Base-by-base conservation (phyloP, 2,888 invertebrate species). In the Hypomecis punctinalis region DNA sequence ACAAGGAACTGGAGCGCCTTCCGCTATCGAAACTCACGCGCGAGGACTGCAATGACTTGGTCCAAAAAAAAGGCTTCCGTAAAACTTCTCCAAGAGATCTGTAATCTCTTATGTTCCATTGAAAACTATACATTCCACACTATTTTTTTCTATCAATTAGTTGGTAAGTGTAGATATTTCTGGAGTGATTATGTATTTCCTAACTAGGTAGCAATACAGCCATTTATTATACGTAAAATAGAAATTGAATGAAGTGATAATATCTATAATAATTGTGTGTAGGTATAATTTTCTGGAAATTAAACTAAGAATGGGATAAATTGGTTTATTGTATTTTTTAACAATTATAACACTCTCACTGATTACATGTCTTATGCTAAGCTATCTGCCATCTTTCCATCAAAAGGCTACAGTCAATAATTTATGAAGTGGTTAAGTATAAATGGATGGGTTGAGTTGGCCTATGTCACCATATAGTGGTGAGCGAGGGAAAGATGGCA, bases 31-130 rank as follows among this genome's bases (percentile, higher is more conserved):
- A 87, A 37, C 87, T 95, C 11, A 94, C 88, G 42, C 94, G 96
- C 36, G 77, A 94, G 39, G 94, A 96, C 78, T 96, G 96, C 82
- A 96, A 96, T 76, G 90, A 95, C 7, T 87, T 96, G 0, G 75
- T 96, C 11, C 75, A 87, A 62, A 86, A 87, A 33, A 94, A 94
- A 79, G 96, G 96, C 6, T 96, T 96, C 73, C 78, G 74, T 7
- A 91, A 89, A 68, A 93, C 89, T 74, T 67, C 79, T 43, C 78
- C 81, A 59, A 90, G 93, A 61, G 94, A 75, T 49, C 64, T 75
- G 39, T 75, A 74, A 70, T 7, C 10, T 48, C 37, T 35, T 46
- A 37, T 0, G 40, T 47, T 62, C 49, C 23, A 43, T 11, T 56
- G 35, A 49, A 45, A 23, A 23, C 23, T 23, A 45, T 35, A 33